Percentiles rank a stretch among this genome's conserved stretches.
These are phyloP conservation scores for Remorina albescens DNA, from an alignment of 2,797 vertebrate species.

Conservation along the genomic window DNA sequence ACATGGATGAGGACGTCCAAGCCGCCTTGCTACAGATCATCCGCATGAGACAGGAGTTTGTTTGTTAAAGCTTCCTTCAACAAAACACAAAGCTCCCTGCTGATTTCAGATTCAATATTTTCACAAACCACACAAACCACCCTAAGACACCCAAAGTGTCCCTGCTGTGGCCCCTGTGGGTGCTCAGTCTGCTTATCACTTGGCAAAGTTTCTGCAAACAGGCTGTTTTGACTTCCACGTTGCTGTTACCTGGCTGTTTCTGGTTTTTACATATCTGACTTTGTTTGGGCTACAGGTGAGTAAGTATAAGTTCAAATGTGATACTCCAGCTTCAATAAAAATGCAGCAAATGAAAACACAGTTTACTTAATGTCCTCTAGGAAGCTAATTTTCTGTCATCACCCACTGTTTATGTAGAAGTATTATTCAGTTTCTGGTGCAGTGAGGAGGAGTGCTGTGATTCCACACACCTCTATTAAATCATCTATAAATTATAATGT, in stretches of 20 bases:
- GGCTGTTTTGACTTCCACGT: conserved; percentile 18
- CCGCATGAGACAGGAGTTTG: conserved; percentile 96
- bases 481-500: not conserved
- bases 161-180: conserved; percentile 65
- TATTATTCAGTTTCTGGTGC: not conserved
- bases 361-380: conserved; percentile 6
- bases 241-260: conserved; percentile 16
- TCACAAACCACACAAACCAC: too few relatives aligned
- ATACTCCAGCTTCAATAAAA: conserved; percentile 11
- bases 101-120: conserved; percentile 68
- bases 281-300: conserved; percentile 26
- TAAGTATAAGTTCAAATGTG: conserved; percentile 18
- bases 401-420: not conserved
- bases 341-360: not conserved
- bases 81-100: conserved; percentile 45
- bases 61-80: conserved; percentile 85
- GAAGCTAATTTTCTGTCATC: conserved; percentile 21
- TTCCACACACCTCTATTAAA: conserved; percentile 11
- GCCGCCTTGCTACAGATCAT: conserved; percentile 97
- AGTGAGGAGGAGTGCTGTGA: not conserved
- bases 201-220: conserved; percentile 11
- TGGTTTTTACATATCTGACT: conserved; percentile 27
- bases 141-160: too few relatives aligned
- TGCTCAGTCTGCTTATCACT: conserved; percentile 33
- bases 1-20: conserved; percentile 99